A percentile compares a stretch with the other conserved stretches of the same genome.
Evolutionary conservation across 2,888 invertebrate species (phyloP).

Genomic region (Harpalus rufipes): DNA sequence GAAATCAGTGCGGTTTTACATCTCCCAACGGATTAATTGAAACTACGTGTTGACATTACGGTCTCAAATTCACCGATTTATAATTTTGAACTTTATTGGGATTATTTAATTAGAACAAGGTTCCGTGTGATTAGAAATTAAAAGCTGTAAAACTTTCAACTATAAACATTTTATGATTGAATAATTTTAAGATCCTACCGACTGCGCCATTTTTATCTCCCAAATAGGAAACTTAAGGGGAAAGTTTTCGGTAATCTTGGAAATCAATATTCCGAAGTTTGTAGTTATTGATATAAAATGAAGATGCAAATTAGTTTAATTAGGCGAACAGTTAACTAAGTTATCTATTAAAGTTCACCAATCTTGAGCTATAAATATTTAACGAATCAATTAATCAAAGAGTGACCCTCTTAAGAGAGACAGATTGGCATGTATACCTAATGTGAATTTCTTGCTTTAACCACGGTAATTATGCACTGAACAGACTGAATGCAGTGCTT

Average conservation of each 20-base stretch:
- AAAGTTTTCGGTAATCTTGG: not conserved
- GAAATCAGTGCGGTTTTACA: slow-evolving; percentile 42
- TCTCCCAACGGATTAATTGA: slow-evolving; percentile 36
- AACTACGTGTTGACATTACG: slow-evolving; percentile 49
- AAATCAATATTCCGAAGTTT: not conserved
- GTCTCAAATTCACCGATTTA: slow-evolving; percentile 26
- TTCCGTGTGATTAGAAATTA: slow-evolving; percentile 23
- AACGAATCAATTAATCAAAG: slow-evolving; percentile 21
- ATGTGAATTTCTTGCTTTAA: slow-evolving; percentile 17
- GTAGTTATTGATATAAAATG: not conserved
- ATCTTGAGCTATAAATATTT: slow-evolving; percentile 7
- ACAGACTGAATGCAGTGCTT: slow-evolving; percentile 7
- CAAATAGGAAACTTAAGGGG: not conserved
- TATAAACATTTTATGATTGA: slow-evolving; percentile 22
- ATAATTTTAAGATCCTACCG: not conserved
- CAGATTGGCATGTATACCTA: slow-evolving; percentile 34
- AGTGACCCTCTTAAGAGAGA: slow-evolving; percentile 7
- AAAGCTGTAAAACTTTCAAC: slow-evolving; percentile 5
- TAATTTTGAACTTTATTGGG: slow-evolving; percentile 34
- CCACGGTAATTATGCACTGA: slow-evolving; percentile 2
- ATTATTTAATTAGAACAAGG: slow-evolving; percentile 34
- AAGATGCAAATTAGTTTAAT: not conserved
- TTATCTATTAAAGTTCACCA: not conserved
- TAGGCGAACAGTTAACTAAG: not conserved
- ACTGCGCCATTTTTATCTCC: not conserved